Evolutionary conservation across 2,797 vertebrate genomes (phyloP), one percentile per base, ranked within the genome.

Genomic region (Echiichthys vipera): DNA sequence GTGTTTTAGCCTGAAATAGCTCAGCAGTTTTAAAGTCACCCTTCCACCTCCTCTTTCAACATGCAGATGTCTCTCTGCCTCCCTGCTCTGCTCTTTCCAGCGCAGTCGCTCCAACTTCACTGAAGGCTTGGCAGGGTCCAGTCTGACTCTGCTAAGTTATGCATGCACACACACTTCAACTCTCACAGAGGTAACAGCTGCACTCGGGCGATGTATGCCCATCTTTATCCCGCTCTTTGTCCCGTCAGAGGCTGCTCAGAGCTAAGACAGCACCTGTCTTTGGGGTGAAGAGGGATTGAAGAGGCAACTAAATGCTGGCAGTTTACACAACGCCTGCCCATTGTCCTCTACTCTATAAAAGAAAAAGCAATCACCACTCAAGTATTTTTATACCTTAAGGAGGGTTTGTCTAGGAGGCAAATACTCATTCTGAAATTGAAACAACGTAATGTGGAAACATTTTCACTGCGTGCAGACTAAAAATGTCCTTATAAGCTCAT

Each of bases 1-100:
- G 81, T 57, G 70, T 57, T 84, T 75, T 18, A 47, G 58, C 84
- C 78, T 70, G 78, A 91, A 92, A 91, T 91, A 92, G 90, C 88
- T 69, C 78, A 58, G 55, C 57, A 46, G 77, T 85, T 84, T 80
- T 59, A 22, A 63, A 83, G 80, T 80, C 78, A 71, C 58, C 46
- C 55, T 3, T 57, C 57, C 62, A 66, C 71, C 63, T 80, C 64
- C 70, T 55, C 80, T 64, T 65, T 77, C 70, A 67, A 62, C 57
- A 47, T 15, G 50, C 70, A 73, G 61, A 58, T 56, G 51, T 69
- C 73, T 80, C 73, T 80, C 65, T 42, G 8, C 54, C 51, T 69
- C 67, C 42, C 73, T 7, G 27, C 75, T 53, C 69, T 49, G 47
- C 55, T 77, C 80, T 70, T 89, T 84, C 83, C 83, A 76, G 71